Conservation (phyloP, 2,888 invertebrate genomes). For the Andrena haemorrhoa region DNA sequence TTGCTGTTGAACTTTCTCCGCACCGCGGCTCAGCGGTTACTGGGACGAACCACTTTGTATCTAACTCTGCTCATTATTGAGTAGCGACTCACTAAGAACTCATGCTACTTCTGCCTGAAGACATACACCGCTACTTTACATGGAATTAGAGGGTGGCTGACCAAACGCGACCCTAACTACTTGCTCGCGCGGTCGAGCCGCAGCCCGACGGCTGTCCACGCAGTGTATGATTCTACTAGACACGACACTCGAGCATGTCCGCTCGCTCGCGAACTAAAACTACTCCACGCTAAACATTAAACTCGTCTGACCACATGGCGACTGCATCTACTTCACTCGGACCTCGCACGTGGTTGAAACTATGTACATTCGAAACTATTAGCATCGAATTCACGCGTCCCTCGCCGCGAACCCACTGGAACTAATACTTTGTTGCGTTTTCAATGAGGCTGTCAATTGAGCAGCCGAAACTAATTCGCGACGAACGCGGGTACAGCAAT, state of each 20-base stretch:
- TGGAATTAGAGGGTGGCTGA: neutral
- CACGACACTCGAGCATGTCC: neutral
- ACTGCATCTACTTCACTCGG: too few species aligned
- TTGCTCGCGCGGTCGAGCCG: neutral
- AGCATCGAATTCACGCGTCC: too few species aligned
- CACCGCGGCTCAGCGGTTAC: neutral
- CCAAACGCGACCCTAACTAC: neutral
- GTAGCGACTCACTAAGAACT: conserved; percentile 12
- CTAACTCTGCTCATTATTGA: neutral
- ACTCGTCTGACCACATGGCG: too few species aligned
- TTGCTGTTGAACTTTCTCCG: conserved; percentile 15
- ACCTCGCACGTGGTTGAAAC: too few species aligned
- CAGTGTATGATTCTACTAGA: neutral
- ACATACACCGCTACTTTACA: neutral
- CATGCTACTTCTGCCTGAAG: conserved; percentile 1
- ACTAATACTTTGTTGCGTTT: too few species aligned
- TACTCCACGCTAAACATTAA: neutral
- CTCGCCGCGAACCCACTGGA: too few species aligned
- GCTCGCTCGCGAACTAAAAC: neutral
- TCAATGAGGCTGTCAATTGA: too few species aligned
- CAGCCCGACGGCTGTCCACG: neutral
- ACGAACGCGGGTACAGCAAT: neutral
- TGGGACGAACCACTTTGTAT: conserved; percentile 8
- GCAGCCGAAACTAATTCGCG: neutral
- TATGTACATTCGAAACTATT: too few species aligned